phyloP scores from a whole-genome alignment of 2,113 vertebrate genomes.

The Oncorhynchus tshawytscha region DNA sequence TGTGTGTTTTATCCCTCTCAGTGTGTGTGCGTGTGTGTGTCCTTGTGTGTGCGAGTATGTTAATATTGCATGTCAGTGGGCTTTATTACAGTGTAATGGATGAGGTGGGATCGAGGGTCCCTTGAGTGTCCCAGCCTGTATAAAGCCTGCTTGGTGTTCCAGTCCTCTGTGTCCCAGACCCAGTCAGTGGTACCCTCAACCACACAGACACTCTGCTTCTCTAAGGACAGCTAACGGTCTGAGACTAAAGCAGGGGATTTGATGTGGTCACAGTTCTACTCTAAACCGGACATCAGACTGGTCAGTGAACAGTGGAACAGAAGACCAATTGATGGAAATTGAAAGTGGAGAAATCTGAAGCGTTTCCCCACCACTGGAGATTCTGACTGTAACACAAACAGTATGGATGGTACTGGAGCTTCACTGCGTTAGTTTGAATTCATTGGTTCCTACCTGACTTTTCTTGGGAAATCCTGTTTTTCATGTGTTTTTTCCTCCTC shows the following conservation, averaged over 20 bases:
- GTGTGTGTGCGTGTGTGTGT: neutral
- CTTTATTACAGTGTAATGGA: slow-evolving; percentile 62
- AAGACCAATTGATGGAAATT: neutral
- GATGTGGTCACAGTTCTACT: neutral
- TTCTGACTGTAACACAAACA: neutral
- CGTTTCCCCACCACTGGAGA: neutral
- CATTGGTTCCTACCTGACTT: neutral
- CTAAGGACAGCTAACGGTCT: neutral
- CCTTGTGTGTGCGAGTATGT: slow-evolving; percentile 30
- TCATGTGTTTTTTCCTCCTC: neutral
- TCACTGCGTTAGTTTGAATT: neutral
- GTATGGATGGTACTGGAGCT: neutral
- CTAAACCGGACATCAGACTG: neutral
- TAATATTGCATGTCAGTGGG: slow-evolving; percentile 58
- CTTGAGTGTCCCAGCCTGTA: slow-evolving; percentile 57
- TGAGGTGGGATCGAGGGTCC: slow-evolving; percentile 57
- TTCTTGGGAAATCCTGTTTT: neutral
- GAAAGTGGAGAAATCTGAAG: neutral
- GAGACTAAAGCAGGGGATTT: neutral
- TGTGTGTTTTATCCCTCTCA: too few species aligned
- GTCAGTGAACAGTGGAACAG: neutral
- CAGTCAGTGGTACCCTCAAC: slow-evolving; percentile 4
- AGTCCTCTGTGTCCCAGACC: neutral
- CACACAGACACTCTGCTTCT: neutral
- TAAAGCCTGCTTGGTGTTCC: slow-evolving; percentile 49